Evolutionary conservation across 2,888 invertebrate species (phyloP), one percentile per base, ranked within the genome.

Genomic region (Apamea crenata): DNA sequence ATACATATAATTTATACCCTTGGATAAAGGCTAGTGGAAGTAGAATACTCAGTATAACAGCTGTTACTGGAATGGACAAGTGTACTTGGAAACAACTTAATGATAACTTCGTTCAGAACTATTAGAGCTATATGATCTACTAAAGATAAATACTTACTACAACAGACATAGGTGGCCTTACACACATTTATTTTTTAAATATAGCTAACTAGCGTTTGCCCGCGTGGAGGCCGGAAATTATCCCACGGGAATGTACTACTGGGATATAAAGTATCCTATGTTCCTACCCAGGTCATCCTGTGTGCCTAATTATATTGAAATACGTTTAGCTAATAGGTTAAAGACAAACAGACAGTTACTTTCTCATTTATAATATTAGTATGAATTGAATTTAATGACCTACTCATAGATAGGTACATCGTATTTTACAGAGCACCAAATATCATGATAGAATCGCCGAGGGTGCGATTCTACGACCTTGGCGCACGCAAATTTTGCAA

Each of bases 401-500:
- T n/a, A 10, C 4, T n/a, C 12, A 40, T 12, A 50, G 10, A 40
- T 12, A 50, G 10, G 4, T 50, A 50, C 56, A 63, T 68, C 25
- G 6, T 69, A 40, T 56, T 72, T 73, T 29, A 50, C 16, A 50
- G 25, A 71, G 21, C 36, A 63, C 16, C 16, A 18, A 40, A 65
- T 40, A 63, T 83, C 40, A 73, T 63, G 40, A 59, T 77, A 70
- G 44, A 14, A 61, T 71, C 59, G 29, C 21, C 50, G 63, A 78
- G 68, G 79, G 68, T 80, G 78, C 73, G 53, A 74, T 32, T 21
- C 44, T 61, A 32, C 77, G 74, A 82, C 87, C 88, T 83, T 86
- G 75, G 14, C 40, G 16, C 88, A 90, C 82, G 88, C 85, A 76
- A 87, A 76, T 80, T 81, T 82, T 68, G 63, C 47, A 90, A 84